These are phyloP conservation scores for Drosophila busckii DNA, from an alignment of 1,140 invertebrate species.

Conservation along the genomic window DNA sequence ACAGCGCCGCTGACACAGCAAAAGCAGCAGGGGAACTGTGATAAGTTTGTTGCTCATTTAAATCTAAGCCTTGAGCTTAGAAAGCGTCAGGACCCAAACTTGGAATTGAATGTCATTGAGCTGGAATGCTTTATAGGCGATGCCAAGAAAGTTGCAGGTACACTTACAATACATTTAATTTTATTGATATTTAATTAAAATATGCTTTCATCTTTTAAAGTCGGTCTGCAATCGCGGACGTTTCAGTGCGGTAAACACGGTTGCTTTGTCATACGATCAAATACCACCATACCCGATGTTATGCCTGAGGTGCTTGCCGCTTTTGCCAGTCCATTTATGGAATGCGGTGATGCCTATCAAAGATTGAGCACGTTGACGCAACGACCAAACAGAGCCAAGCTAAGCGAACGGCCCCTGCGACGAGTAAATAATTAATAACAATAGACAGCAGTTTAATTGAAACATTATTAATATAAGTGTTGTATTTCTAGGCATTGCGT, in stretches of 20 bases:
- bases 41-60: conserved; percentile 43
- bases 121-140: conserved; percentile 25
- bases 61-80: conserved; percentile 32
- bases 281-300: conserved; percentile 39
- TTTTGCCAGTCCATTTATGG: conserved; percentile 49
- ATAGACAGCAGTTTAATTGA: not conserved
- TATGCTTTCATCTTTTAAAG: conserved; percentile 38
- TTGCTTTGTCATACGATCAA: conserved; percentile 18
- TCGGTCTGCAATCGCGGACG: conserved; percentile 80
- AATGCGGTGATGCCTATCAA: conserved; percentile 52
- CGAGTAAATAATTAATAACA: conserved; percentile 49
- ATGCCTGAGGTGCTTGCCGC: conserved; percentile 45
- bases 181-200: not conserved
- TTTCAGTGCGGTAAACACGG: conserved; percentile 48
- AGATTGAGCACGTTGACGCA: conserved; percentile 27
- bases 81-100: not conserved
- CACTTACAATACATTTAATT: no score
- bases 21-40: not conserved
- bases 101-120: conserved; percentile 15
- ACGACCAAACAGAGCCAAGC: conserved; percentile 4
- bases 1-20: not conserved
- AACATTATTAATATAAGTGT: conserved; percentile 2
- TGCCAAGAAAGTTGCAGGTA: conserved; percentile 37
- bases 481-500: conserved; percentile 36
- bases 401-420: conserved; percentile 34